Evolutionary conservation across 2,797 vertebrate species (phyloP), one percentile per base, ranked within the genome.

Genomic region (Helarctos malayanus): DNA sequence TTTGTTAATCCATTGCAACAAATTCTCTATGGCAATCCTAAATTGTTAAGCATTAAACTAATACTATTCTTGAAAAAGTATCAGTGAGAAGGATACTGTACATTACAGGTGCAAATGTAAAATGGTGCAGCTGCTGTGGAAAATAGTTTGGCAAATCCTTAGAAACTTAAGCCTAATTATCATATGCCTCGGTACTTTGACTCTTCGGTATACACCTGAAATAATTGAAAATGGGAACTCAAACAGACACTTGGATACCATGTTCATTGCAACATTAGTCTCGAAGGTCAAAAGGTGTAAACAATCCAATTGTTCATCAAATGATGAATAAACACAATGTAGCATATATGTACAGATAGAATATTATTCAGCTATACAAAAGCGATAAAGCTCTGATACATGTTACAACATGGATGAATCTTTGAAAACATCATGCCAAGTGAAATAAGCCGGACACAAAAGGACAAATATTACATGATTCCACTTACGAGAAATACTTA

Each of bases 1-100:
- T 86, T 92, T 61, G 10, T 75, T 87, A 88, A 38, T 35, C 9
- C 27, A 96, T 27, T 94, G 35, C 23, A 94, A 52, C 13, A n/a
- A 56, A 69, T 29, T 85, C 19, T 76, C 15, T 68, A 32, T 21
- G 56, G 15, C 29, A 87, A 96, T 57, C 52, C 15, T 76, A 88
- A 88, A 56, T 61, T 78, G 86, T 38, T 71, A 56, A 84, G 9
- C 38, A 86, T 59, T 88, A 88, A 84, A 73, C 23, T 52, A 61
- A 69, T 47, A 54, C 21, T 32, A 41, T 49, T 12, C 12, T 75
- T 85, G 15, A 91, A 93, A 73, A 80, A 1, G 3, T 19, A 47
- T 73, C 21, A 81, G 52, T 35, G 47, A 88, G 13, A 52, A 11
- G 13, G 84, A 52, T 16, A 1, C 18, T 79, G n/a, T 63, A 45